These are phyloP conservation scores for Drosophila quinaria DNA, from an alignment of 2,888 invertebrate genomes.

Conservation along the genomic window DNA sequence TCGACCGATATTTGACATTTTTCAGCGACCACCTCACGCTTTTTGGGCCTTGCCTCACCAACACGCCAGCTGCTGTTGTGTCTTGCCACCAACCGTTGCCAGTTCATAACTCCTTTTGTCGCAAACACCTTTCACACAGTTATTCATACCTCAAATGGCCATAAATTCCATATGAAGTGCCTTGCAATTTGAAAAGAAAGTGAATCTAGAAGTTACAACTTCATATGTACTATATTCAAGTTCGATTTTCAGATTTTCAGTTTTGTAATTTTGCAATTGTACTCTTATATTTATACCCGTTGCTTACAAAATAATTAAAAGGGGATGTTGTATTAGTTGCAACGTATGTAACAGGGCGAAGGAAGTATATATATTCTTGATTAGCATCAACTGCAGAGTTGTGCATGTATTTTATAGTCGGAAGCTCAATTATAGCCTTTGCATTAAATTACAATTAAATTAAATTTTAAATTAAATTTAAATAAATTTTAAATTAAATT, in stretches of 20 bases:
- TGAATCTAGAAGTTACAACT: neutral
- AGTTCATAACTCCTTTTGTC: slow-evolving; percentile 65
- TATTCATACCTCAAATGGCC: slow-evolving; percentile 1
- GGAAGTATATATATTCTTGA: no score
- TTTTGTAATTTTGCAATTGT: neutral
- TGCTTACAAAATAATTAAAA: no score
- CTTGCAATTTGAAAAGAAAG: slow-evolving; percentile 1
- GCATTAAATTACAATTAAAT: no score
- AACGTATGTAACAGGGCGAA: no score
- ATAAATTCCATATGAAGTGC: slow-evolving; percentile 3
- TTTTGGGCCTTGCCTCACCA: slow-evolving; percentile 29
- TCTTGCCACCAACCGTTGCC: slow-evolving; percentile 28
- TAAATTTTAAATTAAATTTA: no score
- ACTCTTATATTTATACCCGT: no score
- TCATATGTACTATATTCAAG: no score
- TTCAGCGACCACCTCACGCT: slow-evolving; percentile 34
- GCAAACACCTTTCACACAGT: slow-evolving; percentile 64
- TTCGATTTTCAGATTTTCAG: neutral
- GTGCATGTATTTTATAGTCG: no score
- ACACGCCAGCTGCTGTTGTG: slow-evolving; percentile 49
- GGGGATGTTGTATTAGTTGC: no score
- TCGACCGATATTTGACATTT: slow-evolving; percentile 75
- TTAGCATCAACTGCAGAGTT: no score
- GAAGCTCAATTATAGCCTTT: no score
- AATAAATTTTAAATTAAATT: no score